phyloP scores from a whole-genome alignment of 2,888 invertebrate species.

The Cephus nigrinus region DNA sequence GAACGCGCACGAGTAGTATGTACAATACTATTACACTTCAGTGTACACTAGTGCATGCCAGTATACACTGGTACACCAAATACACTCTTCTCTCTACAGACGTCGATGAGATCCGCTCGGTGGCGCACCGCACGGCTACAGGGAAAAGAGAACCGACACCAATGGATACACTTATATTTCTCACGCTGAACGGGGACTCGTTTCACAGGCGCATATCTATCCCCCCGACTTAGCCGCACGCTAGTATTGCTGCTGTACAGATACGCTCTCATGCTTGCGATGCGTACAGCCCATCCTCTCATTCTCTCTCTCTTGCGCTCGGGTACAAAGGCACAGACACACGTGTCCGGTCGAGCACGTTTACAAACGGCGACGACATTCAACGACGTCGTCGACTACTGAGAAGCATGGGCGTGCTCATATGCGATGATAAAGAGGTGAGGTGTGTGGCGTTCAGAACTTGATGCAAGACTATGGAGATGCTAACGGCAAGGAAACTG shows the following conservation, averaged over 20 bases:
- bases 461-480: conserved; percentile 5
- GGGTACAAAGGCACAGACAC: not conserved
- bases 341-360: not conserved
- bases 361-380: not conserved
- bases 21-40: not conserved
- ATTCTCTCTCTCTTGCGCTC: not conserved
- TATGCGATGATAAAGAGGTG: not conserved
- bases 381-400: not conserved
- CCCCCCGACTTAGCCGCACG: not conserved
- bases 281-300: not conserved
- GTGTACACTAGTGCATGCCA: conserved; percentile 10
- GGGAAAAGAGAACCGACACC: conserved; percentile 7
- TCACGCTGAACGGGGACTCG: not conserved
- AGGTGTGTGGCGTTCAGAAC: not conserved
- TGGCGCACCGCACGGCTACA: conserved; percentile 34
- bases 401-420: not conserved
- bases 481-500: conserved; percentile 12
- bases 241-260: not conserved
- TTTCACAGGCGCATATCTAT: conserved; percentile 3
- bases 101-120: conserved; percentile 37
- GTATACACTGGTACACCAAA: conserved; percentile 7
- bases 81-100: conserved; percentile 17
- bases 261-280: not conserved
- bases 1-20: conserved; percentile 15
- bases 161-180: conserved; percentile 3